Evolutionary conservation across 2,888 invertebrate species (phyloP).

Genomic region (Thumatha senex): DNA sequence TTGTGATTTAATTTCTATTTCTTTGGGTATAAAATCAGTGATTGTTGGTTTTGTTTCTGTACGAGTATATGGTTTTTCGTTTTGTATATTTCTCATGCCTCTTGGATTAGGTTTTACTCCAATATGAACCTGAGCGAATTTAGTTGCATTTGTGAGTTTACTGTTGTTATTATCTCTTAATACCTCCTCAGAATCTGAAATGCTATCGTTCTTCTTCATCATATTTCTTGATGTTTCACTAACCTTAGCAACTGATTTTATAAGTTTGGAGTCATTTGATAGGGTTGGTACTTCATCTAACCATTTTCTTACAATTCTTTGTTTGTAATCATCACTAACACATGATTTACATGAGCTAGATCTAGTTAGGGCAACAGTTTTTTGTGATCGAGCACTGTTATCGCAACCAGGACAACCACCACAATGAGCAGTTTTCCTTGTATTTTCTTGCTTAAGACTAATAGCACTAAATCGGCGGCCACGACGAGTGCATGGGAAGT

Average conservation of each 20-base stretch:
- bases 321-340: slow-evolving; percentile 86
- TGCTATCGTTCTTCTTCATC: slow-evolving; percentile 50
- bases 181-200: slow-evolving; percentile 40
- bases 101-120: neutral
- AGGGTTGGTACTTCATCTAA: slow-evolving; percentile 86
- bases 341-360: slow-evolving; percentile 83
- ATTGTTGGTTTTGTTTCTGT: slow-evolving; percentile 19
- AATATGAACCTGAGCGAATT: neutral
- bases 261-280: slow-evolving; percentile 42
- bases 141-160: neutral
- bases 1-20: slow-evolving; percentile 15
- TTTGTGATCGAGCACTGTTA: slow-evolving; percentile 55
- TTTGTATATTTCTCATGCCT: neutral
- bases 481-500: slow-evolving; percentile 74
- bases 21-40: slow-evolving; percentile 28
- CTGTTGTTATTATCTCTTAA: slow-evolving; percentile 26
- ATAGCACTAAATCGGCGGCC: slow-evolving; percentile 82
- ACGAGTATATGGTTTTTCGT: neutral
- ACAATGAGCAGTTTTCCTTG: slow-evolving; percentile 81
- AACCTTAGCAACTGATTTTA: slow-evolving; percentile 71
- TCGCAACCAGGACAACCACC: slow-evolving; percentile 88
- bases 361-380: slow-evolving; percentile 58
- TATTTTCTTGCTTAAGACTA: slow-evolving; percentile 85
- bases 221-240: slow-evolving; percentile 70
- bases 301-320: slow-evolving; percentile 90